Evolutionary conservation across 2,888 invertebrate species (phyloP).

Genomic region (Hoplodrina ambigua): DNA sequence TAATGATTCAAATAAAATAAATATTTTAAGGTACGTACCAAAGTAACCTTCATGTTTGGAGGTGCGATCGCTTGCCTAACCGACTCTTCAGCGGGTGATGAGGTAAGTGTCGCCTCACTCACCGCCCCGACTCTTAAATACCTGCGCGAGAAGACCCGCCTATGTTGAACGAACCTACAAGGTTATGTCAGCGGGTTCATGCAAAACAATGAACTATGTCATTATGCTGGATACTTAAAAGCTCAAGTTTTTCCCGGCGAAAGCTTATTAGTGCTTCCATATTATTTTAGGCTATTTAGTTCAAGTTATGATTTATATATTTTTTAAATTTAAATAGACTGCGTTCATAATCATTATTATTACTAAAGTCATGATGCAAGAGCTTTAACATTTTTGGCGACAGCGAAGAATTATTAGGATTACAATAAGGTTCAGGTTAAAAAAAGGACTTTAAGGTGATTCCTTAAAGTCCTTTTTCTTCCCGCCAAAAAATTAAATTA

Average conservation of each 20-base stretch:
- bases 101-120: conserved; percentile 78
- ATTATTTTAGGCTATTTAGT: neutral
- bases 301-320: neutral
- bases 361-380: too few species aligned
- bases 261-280: conserved; percentile 24
- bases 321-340: too few species aligned
- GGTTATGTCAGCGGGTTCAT: conserved; percentile 77
- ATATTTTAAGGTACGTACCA: conserved; percentile 76
- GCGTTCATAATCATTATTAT: neutral
- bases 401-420: neutral
- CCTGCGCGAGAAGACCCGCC: conserved; percentile 68
- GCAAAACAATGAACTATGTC: conserved; percentile 60
- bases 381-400: too few species aligned
- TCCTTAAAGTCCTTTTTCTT: too few species aligned
- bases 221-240: conserved; percentile 38
- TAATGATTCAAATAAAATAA: conserved; percentile 1
- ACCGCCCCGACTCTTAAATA: conserved; percentile 80
- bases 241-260: conserved; percentile 23
- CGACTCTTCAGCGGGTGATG: conserved; percentile 73
- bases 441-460: neutral
- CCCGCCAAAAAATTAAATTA: too few species aligned
- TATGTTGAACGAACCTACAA: conserved; percentile 75
- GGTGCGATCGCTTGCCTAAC: conserved; percentile 60
- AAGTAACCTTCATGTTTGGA: conserved; percentile 77
- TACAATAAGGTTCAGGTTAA: neutral